Evolutionary conservation across 2,888 invertebrate species (phyloP).

Genomic region (Drosophila flavopinicola): DNA sequence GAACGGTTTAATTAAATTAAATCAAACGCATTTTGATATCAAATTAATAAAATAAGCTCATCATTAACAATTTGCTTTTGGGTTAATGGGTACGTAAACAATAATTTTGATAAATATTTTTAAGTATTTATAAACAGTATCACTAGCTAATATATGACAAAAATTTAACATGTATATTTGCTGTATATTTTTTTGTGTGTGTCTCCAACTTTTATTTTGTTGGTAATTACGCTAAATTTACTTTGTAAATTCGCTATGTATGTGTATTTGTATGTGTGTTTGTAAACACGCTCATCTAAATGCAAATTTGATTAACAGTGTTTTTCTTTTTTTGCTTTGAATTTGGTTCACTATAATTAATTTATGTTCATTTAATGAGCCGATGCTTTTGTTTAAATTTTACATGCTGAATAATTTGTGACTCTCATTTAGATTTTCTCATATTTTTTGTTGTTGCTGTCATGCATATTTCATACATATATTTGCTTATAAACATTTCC

Average conservation of each 20-base stretch:
- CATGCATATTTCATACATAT: conserved; percentile 35
- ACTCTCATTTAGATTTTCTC: conserved; percentile 8
- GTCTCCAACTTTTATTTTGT: conserved; percentile 8
- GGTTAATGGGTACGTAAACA: conserved; percentile 26
- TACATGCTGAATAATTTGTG: conserved; percentile 24
- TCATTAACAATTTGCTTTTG: conserved; percentile 25
- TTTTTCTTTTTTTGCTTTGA: conserved; percentile 34
- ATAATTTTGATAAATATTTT: conserved; percentile 1
- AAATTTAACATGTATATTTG: conserved; percentile 40
- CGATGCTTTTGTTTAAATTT: conserved; percentile 30
- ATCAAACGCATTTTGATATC: conserved; percentile 2
- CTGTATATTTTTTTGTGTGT: conserved; percentile 13
- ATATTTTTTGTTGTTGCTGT: neutral
- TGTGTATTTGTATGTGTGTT: conserved; percentile 17
- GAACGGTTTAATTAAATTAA: neutral
- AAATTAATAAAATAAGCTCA: conserved; percentile 18
- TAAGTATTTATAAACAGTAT: conserved; percentile 25
- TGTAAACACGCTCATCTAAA: conserved; percentile 68
- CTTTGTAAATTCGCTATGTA: conserved; percentile 75
- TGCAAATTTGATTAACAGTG: conserved; percentile 81
- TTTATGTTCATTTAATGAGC: conserved; percentile 48
- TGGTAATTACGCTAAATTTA: conserved; percentile 62
- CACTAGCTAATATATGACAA: conserved; percentile 58
- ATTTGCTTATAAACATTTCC: conserved; percentile 23
- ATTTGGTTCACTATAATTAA: conserved; percentile 38